A percentile compares a stretch with the other conserved stretches of the same genome.
Evolutionary conservation across 2,888 invertebrate species (phyloP).

Genomic region (Standfussiana lucernea): DNA sequence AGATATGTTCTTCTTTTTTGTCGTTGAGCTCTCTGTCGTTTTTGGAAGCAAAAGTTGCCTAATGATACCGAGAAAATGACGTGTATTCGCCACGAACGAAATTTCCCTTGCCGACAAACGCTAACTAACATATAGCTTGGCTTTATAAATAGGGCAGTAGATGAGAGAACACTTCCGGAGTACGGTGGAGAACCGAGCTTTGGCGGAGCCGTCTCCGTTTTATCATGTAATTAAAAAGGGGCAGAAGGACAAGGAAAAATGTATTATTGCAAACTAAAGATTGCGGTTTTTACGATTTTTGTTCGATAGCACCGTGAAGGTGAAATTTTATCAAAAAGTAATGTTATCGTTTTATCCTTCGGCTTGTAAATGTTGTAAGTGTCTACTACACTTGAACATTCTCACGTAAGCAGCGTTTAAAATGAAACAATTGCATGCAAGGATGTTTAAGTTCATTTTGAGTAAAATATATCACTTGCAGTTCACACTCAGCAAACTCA

Average conservation of each 20-base stretch:
- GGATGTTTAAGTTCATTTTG: not conserved
- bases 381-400: too few species aligned
- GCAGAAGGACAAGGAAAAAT: constrained; percentile 32
- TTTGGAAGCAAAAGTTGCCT: constrained; percentile 53
- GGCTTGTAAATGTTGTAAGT: not conserved
- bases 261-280: not conserved
- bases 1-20: constrained; percentile 41
- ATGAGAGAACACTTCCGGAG: constrained; percentile 83
- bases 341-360: not conserved
- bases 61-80: constrained; percentile 57
- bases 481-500: not conserved
- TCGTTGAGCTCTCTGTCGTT: constrained; percentile 36
- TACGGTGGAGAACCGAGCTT: constrained; percentile 76
- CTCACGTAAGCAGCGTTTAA: not conserved
- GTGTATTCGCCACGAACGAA: constrained; percentile 53
- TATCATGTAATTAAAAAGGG: constrained; percentile 6
- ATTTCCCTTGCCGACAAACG: constrained; percentile 64
- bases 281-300: not conserved
- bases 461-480: not conserved
- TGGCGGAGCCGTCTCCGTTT: constrained; percentile 63
- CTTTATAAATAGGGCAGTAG: constrained; percentile 85
- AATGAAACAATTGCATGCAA: not conserved
- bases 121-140: constrained; percentile 64
- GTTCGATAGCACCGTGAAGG: not conserved
- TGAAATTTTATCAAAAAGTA: not conserved